Percentiles rank a stretch among this genome's conserved stretches.
phyloP scores from a whole-genome alignment of 1,140 invertebrate species.

The Camponotus vicinus region DNA sequence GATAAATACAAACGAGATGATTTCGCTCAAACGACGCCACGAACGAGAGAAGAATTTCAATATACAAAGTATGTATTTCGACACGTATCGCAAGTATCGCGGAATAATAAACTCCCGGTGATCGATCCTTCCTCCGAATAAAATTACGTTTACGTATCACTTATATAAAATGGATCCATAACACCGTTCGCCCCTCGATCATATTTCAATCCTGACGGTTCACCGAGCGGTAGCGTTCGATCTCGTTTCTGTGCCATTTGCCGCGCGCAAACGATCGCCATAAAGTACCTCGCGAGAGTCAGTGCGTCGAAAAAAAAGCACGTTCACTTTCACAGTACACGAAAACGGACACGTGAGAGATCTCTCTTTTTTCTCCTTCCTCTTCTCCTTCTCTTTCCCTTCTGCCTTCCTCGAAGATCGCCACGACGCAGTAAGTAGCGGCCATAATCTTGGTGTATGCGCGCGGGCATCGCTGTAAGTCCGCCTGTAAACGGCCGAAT shows the following conservation, averaged over 20 bases:
- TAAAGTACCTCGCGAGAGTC: conserved; percentile 54
- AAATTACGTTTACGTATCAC: conserved; percentile 62
- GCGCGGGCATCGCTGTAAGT: conserved; percentile 74
- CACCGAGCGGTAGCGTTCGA: conserved; percentile 61
- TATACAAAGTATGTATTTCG: conserved; percentile 1
- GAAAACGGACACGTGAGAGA: conserved; percentile 66
- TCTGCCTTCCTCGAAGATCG: conserved; percentile 61
- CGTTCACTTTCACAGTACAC: conserved; percentile 70
- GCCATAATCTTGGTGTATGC: conserved; percentile 76
- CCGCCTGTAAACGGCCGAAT: conserved; percentile 82
- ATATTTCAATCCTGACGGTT: conserved; percentile 65
- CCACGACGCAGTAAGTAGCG: conserved; percentile 77
- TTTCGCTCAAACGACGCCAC: neutral
- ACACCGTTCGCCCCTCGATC: conserved; percentile 33
- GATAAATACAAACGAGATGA: conserved; percentile 14
- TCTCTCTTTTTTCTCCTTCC: neutral
- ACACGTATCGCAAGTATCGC: conserved; percentile 7
- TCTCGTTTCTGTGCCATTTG: conserved; percentile 70
- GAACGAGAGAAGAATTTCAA: neutral
- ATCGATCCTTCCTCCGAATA: conserved; percentile 52
- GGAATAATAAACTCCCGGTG: conserved; percentile 51
- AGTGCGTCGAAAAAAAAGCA: conserved; percentile 63
- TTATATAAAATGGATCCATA: conserved; percentile 62
- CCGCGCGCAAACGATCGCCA: conserved; percentile 53
- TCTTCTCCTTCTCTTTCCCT: neutral